Base-by-base conservation (phyloP, 2,888 invertebrate species). In the Drosophila gaucha region DNA sequence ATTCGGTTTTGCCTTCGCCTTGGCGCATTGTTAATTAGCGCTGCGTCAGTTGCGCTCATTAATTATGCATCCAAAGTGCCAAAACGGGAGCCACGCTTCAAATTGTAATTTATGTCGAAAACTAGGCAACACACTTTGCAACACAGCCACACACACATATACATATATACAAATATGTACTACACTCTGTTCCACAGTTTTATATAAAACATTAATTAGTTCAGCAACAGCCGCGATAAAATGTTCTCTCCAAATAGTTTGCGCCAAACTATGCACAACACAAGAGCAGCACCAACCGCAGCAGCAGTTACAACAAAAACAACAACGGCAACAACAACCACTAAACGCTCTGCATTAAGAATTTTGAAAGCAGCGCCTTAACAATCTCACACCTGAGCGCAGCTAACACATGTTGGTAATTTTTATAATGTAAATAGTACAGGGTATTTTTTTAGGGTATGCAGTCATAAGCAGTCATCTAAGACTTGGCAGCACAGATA, bases 181-280 rank as follows among this genome's bases (percentile, higher is more conserved):
- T 16, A 6, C 6, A 57, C 14, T 5, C 56, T 56, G 12, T 8
- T 31, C 9, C 43, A 22, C n/a, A 36, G 3, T 30, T n/a, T 26
- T 24, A 20, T 14, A 59, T 70, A 55, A 77, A 80, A 71, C 65
- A 84, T 75, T 86, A 86, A 83, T 86, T 78, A 86, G 80, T 68
- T 80, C 20, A 36, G 59, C 54, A 64, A 54, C 36, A 41, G 39
- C 30, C 41, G 72, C 60, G 44, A 18, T 49, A 51, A 63, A 69
- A 31, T 63, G 39, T 30, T 51, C 22, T 38, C 35, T 38, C 50
- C 50, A 35, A 71, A 73, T 44, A 66, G 43, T 46, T 56, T 56
- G 39, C 9, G 28, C 31, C 44, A 36, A 55, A 35, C 50, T 39
- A 6, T 12, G 16, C 0, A 36, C 1, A 50, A 28, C 22, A 22